Conservation (phyloP, 2,797 vertebrate species). For the Champsocephalus esox region DNA sequence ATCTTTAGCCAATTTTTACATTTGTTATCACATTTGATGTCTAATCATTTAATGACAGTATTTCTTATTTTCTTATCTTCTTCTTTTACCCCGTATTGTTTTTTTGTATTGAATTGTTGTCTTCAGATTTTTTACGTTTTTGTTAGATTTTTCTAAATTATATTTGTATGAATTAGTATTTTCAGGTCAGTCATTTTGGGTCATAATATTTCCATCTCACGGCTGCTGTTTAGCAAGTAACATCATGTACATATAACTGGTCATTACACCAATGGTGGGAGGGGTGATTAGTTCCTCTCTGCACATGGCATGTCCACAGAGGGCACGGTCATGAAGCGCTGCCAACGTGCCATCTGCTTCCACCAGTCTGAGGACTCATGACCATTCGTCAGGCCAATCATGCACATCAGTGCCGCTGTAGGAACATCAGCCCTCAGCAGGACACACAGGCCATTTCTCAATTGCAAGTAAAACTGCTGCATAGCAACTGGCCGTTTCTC, state of each 20-base stretch:
- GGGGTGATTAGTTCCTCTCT: conserved; percentile 55
- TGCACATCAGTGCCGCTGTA: conserved; percentile 51
- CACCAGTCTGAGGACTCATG: conserved; percentile 61
- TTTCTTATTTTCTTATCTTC: no score
- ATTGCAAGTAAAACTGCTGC: no score
- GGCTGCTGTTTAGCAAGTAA: conserved; percentile 35
- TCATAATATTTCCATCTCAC: conserved; percentile 25
- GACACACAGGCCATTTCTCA: conserved; percentile 19
- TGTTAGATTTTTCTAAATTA: no score
- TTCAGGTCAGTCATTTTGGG: conserved; percentile 50
- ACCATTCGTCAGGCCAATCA: conserved; percentile 67
- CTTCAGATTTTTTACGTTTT: no score
- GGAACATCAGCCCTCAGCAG: conserved; percentile 59
- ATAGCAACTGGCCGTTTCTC: no score
- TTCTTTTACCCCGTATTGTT: no score
- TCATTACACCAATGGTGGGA: conserved; percentile 36
- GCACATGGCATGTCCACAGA: conserved; percentile 53
- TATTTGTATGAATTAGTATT: conserved; percentile 4
- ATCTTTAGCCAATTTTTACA: no score
- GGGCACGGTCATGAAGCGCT: conserved; percentile 46
- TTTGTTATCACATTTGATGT: no score
- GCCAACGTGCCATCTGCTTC: conserved; percentile 76
- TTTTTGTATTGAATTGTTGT: no score
- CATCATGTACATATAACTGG: conserved; percentile 41
- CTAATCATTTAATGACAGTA: no score